A percentile compares a stretch with the other conserved stretches of the same genome.
Conservation (phyloP, 1,140 invertebrate genomes). For the Uloborus diversus region DNA sequence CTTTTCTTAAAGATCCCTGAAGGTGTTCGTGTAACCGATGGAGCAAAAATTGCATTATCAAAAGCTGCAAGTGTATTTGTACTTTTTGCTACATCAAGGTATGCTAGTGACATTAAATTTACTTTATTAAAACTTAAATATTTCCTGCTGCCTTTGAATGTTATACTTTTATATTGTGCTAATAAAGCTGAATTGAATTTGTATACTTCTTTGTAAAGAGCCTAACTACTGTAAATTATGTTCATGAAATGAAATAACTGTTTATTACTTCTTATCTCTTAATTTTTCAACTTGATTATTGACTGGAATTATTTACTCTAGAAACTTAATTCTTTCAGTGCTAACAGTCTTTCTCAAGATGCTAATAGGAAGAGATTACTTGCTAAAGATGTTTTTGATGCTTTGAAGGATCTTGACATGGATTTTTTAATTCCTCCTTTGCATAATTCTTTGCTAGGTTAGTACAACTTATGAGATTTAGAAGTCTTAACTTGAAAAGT, state of each 20-base stretch:
- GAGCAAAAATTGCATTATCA: constrained; percentile 66
- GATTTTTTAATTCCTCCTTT: constrained; percentile 35
- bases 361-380: constrained; percentile 37
- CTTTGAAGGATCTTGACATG: constrained; percentile 41
- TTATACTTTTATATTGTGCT: too few relatives aligned
- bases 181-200: too few relatives aligned
- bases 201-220: too few relatives aligned
- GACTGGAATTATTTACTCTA: too few relatives aligned
- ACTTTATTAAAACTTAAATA: too few relatives aligned
- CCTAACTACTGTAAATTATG: too few relatives aligned
- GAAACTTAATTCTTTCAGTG: constrained; percentile 40
- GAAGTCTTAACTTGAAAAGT: too few relatives aligned
- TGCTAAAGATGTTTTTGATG: constrained; percentile 43
- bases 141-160: too few relatives aligned
- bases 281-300: too few relatives aligned
- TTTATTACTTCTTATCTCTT: too few relatives aligned
- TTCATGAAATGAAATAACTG: too few relatives aligned
- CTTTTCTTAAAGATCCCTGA: constrained; percentile 30
- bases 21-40: constrained; percentile 66
- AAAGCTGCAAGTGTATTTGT: constrained; percentile 67
- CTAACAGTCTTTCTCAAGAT: constrained; percentile 40
- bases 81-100: constrained; percentile 66
- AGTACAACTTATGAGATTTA: background rate
- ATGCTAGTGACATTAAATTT: background rate
- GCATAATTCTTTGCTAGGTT: constrained; percentile 23